phyloP scores from a whole-genome alignment of 2,113 vertebrate species.

The Microtus ochrogaster region DNA sequence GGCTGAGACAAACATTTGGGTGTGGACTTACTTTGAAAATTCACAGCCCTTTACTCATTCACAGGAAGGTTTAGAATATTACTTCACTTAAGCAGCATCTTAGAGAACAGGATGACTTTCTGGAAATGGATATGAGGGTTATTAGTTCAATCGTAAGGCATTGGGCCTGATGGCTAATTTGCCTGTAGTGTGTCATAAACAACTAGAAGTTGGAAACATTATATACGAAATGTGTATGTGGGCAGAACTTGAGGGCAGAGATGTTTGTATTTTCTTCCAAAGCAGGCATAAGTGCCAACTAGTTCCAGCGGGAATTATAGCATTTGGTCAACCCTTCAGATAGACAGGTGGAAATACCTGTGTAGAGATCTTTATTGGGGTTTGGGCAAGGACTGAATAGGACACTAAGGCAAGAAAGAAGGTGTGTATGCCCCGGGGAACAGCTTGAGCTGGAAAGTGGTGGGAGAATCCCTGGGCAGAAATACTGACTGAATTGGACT shows the following conservation, averaged over 20 bases:
- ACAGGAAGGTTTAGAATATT: constrained; percentile 27
- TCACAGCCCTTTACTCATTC: neutral
- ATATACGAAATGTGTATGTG: neutral
- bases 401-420: neutral
- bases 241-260: neutral
- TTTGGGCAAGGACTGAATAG: neutral
- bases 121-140: constrained; percentile 11
- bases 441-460: neutral
- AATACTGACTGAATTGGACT: neutral
- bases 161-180: neutral
- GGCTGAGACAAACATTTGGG: neutral
- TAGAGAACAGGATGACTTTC: constrained; percentile 28
- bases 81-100: constrained; percentile 6
- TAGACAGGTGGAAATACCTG: neutral
- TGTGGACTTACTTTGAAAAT: constrained; percentile 47
- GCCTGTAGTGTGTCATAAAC: neutral
- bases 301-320: neutral
- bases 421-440: fast-evolving
- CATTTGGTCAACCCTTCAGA: neutral
- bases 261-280: neutral
- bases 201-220: constrained; percentile 22
- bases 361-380: neutral
- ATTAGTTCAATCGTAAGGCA: neutral
- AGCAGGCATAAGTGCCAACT: neutral
- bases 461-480: neutral